Percentiles rank a stretch among this genome's conserved stretches.
Evolutionary conservation across 2,888 invertebrate species (phyloP).

Genomic region (Halocaridina rubra): DNA sequence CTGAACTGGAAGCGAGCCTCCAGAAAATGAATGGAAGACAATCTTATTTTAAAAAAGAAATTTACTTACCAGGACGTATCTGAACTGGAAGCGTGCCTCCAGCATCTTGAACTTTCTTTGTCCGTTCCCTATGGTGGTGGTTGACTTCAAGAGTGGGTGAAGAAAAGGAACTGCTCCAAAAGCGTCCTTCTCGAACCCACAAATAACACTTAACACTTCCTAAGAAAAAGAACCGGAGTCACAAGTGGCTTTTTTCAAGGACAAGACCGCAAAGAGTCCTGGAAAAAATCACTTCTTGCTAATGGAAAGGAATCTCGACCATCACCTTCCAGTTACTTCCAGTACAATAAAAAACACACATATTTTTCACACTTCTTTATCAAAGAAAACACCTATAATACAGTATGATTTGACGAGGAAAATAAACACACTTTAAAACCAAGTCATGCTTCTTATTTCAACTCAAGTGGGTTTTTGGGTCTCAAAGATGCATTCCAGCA

Average conservation of each 20-base stretch:
- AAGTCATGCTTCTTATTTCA: too few relatives aligned
- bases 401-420: too few relatives aligned
- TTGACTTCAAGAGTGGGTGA: background rate
- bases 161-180: background rate
- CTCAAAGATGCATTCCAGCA: too few relatives aligned
- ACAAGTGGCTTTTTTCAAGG: background rate
- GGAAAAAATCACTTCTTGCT: background rate
- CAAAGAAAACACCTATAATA: too few relatives aligned
- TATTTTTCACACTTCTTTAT: too few relatives aligned
- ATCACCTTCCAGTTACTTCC: too few relatives aligned
- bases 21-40: too few relatives aligned
- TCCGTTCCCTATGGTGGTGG: slow-evolving; percentile 61
- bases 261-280: background rate
- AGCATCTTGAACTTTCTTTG: slow-evolving; percentile 62
- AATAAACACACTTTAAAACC: too few relatives aligned
- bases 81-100: slow-evolving; percentile 63
- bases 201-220: background rate
- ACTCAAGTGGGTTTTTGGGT: too few relatives aligned
- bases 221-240: background rate
- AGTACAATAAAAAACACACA: too few relatives aligned
- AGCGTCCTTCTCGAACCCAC: slow-evolving; percentile 4
- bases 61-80: slow-evolving; percentile 62
- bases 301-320: background rate
- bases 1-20: slow-evolving; percentile 63
- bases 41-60: too few relatives aligned